Evolutionary conservation across 2,797 vertebrate genomes (phyloP).

Genomic region (Hemibagrus guttatus): DNA sequence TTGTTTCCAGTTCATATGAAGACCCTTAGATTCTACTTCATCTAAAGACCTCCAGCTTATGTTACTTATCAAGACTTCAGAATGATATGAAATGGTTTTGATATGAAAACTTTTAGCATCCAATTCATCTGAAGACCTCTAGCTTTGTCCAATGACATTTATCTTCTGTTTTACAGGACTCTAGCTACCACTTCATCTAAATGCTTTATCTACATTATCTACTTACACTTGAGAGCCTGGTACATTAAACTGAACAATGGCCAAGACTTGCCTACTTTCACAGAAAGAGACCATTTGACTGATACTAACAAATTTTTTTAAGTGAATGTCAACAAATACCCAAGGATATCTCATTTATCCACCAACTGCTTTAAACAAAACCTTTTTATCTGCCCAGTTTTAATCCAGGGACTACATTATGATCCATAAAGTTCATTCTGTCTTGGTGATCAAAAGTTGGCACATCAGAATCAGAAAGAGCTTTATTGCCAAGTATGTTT

Average conservation of each 20-base stretch:
- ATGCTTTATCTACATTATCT: neutral
- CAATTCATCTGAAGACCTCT: slow-evolving; percentile 23
- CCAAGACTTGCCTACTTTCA: neutral
- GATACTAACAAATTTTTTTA: neutral
- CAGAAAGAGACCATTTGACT: neutral
- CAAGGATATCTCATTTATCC: neutral
- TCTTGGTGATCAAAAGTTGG: neutral
- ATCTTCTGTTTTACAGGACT: no score
- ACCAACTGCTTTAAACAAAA: neutral
- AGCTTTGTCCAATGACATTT: neutral
- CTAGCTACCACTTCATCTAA: slow-evolving; percentile 30
- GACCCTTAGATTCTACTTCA: neutral
- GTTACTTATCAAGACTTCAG: neutral
- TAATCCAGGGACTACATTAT: neutral
- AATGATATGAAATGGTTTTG: no score
- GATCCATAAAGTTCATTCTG: no score
- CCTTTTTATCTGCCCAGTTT: neutral
- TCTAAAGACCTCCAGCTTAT: neutral
- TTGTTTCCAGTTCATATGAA: neutral
- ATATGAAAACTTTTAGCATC: neutral
- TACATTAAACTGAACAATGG: neutral
- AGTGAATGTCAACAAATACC: neutral
- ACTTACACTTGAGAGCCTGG: neutral
- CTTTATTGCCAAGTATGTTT: no score
- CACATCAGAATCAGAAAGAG: no score